Percentiles rank a stretch among this genome's conserved stretches.
Conservation (phyloP, 2,797 vertebrate species). For the Phoxinus dragarum region DNA sequence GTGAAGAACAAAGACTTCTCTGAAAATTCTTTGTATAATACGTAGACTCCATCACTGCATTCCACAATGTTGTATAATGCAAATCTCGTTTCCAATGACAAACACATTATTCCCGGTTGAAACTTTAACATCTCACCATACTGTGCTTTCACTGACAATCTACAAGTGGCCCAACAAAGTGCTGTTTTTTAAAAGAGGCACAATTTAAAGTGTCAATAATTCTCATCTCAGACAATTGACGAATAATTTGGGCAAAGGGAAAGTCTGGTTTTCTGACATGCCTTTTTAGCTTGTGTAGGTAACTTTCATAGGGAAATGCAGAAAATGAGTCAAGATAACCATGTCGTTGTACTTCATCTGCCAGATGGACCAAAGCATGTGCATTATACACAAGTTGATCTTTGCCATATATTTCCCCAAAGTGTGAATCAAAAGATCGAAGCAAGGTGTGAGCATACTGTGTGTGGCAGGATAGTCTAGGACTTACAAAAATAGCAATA, state of each 20-base stretch:
- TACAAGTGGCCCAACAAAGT: slow-evolving; percentile 51
- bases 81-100: slow-evolving; percentile 28
- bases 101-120: slow-evolving; percentile 9
- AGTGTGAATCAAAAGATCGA: slow-evolving; percentile 24
- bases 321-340: slow-evolving; percentile 22
- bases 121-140: slow-evolving; percentile 41
- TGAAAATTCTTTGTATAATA: slow-evolving; percentile 37
- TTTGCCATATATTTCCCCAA: slow-evolving; percentile 34
- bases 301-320: slow-evolving; percentile 39
- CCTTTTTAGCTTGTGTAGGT: slow-evolving; percentile 39
- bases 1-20: slow-evolving; percentile 27
- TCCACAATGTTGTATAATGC: slow-evolving; percentile 21
- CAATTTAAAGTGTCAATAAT: slow-evolving; percentile 28
- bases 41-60: slow-evolving; percentile 37
- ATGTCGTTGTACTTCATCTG: slow-evolving; percentile 24
- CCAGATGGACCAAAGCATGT: slow-evolving; percentile 16
- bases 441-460: slow-evolving; percentile 8
- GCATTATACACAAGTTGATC: slow-evolving; percentile 24
- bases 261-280: slow-evolving; percentile 35
- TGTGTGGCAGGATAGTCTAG: slow-evolving; percentile 16
- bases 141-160: slow-evolving; percentile 29
- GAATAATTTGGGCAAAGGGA: slow-evolving; percentile 25
- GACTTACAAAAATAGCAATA: slow-evolving; percentile 18
- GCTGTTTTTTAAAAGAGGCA: slow-evolving; percentile 31
- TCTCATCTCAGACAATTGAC: slow-evolving; percentile 4